Evolutionary conservation across 2,797 vertebrate species (phyloP), one percentile per base, ranked within the genome.

Genomic region (Cirrhinus molitorella): DNA sequence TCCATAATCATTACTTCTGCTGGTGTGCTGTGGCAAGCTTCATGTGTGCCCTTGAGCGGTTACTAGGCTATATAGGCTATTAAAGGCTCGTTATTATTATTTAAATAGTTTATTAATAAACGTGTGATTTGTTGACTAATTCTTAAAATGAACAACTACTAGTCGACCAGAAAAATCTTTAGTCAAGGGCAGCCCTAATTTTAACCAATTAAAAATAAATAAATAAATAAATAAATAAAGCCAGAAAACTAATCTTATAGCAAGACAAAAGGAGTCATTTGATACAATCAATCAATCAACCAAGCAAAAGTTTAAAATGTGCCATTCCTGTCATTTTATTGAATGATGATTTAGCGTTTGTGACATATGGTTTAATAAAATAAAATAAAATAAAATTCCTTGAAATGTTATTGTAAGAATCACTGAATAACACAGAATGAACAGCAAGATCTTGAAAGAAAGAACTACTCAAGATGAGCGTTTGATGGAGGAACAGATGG

Each of bases 401-500:
- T 57, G 40, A 16, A 25, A 71, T 28, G 12, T 4, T 9, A 28
- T 49, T 61, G n/a, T 76, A 59, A 49, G 7, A 79, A 65, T 49
- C 47, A 82, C 8, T 83, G 16, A 45, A 43, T 75, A 51, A 83
- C 45, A 51, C 16, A 14, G 40, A 37, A 61, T 2, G 21, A 78
- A 78, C 65, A 71, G 25, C 23, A 45, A 47, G 3, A 73, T 49
- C 55, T 51, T 67, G 25, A 75, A 31, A 81, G 79, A 73, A 11
- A 57, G 25, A 37, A 45, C 25, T 19, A 2, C 37, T 51, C 23
- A 8, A 51, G 51, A 73, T 74, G 53, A 85, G 83, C 43, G 11
- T 71, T 67, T 87, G 88, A 87, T 88, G 89, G 90, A 90, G 91
- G 92, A 94, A 93, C 92, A 90, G 91, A 87, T 73, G 85, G 89